These are phyloP conservation scores for Schizopygopsis malacanthus DNA, from an alignment of 2,797 vertebrate species.

Conservation along the genomic window DNA sequence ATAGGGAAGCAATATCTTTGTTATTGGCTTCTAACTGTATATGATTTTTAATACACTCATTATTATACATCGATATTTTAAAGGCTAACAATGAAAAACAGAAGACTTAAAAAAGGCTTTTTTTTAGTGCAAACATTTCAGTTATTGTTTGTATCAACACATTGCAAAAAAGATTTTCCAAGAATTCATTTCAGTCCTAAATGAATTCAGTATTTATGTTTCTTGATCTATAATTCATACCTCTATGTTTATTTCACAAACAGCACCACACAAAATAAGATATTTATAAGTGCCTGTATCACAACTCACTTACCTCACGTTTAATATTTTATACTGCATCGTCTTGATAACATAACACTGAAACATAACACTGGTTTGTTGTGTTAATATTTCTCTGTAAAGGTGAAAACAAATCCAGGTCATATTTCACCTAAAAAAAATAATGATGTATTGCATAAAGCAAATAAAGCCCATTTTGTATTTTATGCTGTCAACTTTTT, in stretches of 20 bases:
- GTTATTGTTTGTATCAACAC: constrained; percentile 8
- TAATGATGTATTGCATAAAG: not conserved
- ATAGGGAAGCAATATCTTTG: constrained; percentile 15
- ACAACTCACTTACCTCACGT: constrained; percentile 17
- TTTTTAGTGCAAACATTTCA: constrained; percentile 26
- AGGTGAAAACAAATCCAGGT: not conserved
- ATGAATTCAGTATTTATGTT: constrained; percentile 49
- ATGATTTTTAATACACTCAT: not conserved
- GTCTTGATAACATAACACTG: not conserved
- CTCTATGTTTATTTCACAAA: constrained; percentile 71
- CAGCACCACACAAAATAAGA: constrained; percentile 67
- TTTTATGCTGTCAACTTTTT: not conserved
- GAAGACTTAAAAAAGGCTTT: not conserved
- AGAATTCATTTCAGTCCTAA: constrained; percentile 48
- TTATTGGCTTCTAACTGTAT: constrained; percentile 12
- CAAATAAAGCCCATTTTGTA: not conserved
- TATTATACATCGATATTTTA: constrained; percentile 6
- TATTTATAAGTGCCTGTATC: constrained; percentile 47
- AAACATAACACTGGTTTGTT: not conserved
- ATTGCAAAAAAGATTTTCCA: constrained; percentile 29
- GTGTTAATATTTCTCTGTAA: not conserved
- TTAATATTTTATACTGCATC: constrained; percentile 20
- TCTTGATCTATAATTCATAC: constrained; percentile 67
- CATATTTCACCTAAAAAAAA: not conserved
- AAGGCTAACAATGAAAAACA: constrained; percentile 5